These are phyloP conservation scores for Philhelius pedissequus DNA, from an alignment of 2,888 invertebrate genomes.

Conservation along the genomic window DNA sequence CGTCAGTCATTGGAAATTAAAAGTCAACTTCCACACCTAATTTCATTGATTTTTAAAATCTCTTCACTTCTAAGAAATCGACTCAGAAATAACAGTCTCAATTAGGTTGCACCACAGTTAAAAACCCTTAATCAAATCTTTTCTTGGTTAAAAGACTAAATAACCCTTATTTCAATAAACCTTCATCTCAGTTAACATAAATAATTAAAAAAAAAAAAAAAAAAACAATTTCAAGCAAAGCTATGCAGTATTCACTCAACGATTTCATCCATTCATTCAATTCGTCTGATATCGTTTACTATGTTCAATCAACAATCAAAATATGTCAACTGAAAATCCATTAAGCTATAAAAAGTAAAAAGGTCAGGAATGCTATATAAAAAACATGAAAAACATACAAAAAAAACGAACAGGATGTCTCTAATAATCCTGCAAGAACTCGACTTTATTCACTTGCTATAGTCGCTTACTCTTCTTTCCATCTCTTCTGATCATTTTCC, in stretches of 20 bases:
- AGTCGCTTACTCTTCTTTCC: background rate
- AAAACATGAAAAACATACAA: background rate
- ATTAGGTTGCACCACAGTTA: too few relatives aligned
- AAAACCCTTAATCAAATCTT: too few relatives aligned
- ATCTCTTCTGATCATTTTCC: conserved; percentile 6
- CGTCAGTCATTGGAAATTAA: too few relatives aligned
- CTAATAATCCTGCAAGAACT: conserved; percentile 10
- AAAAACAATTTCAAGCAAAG: background rate
- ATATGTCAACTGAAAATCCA: conserved; percentile 57
- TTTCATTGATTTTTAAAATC: too few relatives aligned
- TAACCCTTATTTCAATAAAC: too few relatives aligned
- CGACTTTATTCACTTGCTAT: conserved; percentile 15
- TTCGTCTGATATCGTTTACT: background rate
- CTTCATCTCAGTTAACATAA: background rate
- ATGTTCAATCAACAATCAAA: conserved; percentile 48
- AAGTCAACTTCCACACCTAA: too few relatives aligned
- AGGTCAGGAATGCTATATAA: conserved; percentile 6
- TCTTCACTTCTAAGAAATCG: too few relatives aligned
- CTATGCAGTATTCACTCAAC: background rate
- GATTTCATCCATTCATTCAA: background rate
- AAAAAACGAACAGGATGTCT: conserved; percentile 15
- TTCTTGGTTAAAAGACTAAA: too few relatives aligned
- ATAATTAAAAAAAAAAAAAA: background rate
- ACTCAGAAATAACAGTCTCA: too few relatives aligned
- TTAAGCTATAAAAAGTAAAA: conserved; percentile 25